Percentiles rank a stretch among this genome's conserved stretches.
These are phyloP conservation scores for Siniperca obscura DNA, from an alignment of 2,797 vertebrate genomes.

Conservation along the genomic window DNA sequence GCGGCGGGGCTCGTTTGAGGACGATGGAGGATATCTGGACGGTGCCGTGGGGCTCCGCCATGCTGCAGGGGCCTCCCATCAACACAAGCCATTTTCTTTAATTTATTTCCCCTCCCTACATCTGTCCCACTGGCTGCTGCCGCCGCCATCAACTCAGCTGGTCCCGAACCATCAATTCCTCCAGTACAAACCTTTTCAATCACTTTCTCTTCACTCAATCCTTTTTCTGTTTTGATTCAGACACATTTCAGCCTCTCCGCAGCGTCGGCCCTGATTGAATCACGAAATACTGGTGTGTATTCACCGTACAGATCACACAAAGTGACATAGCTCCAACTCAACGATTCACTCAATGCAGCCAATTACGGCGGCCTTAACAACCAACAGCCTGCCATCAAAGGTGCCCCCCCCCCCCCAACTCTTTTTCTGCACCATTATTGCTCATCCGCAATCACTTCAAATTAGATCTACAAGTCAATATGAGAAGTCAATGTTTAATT, in stretches of 20 bases:
- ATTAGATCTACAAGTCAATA: slow-evolving; percentile 89
- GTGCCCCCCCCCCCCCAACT: slow-evolving; percentile 30
- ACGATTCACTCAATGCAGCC: slow-evolving; percentile 74
- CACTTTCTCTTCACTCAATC: background rate
- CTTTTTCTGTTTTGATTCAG: background rate
- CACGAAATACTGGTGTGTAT: background rate
- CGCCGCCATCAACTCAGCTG: slow-evolving; percentile 48
- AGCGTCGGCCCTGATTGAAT: background rate
- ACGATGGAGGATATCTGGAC: slow-evolving; percentile 36
- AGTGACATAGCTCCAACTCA: slow-evolving; percentile 41
- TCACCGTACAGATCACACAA: background rate
- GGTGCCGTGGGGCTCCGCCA: slow-evolving; percentile 22
- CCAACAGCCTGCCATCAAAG: slow-evolving; percentile 70
- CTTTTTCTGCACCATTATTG: slow-evolving; percentile 74
- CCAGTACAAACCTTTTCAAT: background rate
- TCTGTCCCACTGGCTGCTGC: slow-evolving; percentile 22
- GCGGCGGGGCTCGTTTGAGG: slow-evolving; percentile 14
- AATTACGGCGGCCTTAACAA: slow-evolving; percentile 76
- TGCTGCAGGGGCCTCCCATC: slow-evolving; percentile 21
- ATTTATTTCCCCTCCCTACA: slow-evolving; percentile 45
- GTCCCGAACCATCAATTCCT: slow-evolving; percentile 23
- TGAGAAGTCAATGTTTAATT: slow-evolving; percentile 89
- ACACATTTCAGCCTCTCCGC: background rate
- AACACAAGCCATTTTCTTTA: slow-evolving; percentile 37
- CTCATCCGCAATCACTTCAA: slow-evolving; percentile 85